A percentile compares a stretch with the other conserved stretches of the same genome.
These are phyloP conservation scores for Orchesellides sinensis DNA, from an alignment of 2,888 invertebrate species.

Conservation along the genomic window DNA sequence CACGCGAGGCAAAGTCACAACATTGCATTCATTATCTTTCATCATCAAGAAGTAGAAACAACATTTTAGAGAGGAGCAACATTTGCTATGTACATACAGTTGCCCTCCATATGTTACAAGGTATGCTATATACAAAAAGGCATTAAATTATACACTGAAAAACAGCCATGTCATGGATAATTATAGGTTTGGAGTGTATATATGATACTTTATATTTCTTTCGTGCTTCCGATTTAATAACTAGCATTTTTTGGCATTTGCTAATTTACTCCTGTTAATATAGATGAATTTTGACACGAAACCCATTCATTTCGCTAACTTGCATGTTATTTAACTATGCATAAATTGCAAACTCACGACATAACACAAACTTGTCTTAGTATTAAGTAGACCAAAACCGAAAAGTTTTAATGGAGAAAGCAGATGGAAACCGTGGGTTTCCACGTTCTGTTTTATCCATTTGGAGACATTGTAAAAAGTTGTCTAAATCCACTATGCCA, in stretches of 20 bases:
- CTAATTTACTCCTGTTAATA: constrained; percentile 49
- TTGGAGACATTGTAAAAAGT: too few relatives aligned
- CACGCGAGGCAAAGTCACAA: constrained; percentile 58
- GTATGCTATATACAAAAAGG: neutral
- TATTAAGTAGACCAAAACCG: too few relatives aligned
- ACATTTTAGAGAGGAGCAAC: neutral
- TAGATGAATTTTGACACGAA: constrained; percentile 25
- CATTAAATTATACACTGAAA: constrained; percentile 44
- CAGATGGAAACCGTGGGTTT: too few relatives aligned
- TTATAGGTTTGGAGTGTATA: neutral
- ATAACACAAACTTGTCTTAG: too few relatives aligned
- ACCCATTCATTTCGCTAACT: constrained; percentile 15
- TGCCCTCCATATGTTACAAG: neutral
- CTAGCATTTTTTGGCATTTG: constrained; percentile 33
- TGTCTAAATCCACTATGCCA: too few relatives aligned
- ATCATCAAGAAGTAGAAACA: constrained; percentile 1
- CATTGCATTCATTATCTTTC: constrained; percentile 51
- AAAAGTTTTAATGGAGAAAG: too few relatives aligned
- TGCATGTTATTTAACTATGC: neutral
- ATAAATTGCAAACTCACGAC: too few relatives aligned
- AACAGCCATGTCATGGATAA: constrained; percentile 29
- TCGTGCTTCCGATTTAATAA: constrained; percentile 30
- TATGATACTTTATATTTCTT: neutral
- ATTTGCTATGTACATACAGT: neutral
- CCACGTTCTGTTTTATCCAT: too few relatives aligned